Evolutionary conservation across 2,113 vertebrate species (phyloP).

Genomic region (Ammodytes marinus): DNA sequence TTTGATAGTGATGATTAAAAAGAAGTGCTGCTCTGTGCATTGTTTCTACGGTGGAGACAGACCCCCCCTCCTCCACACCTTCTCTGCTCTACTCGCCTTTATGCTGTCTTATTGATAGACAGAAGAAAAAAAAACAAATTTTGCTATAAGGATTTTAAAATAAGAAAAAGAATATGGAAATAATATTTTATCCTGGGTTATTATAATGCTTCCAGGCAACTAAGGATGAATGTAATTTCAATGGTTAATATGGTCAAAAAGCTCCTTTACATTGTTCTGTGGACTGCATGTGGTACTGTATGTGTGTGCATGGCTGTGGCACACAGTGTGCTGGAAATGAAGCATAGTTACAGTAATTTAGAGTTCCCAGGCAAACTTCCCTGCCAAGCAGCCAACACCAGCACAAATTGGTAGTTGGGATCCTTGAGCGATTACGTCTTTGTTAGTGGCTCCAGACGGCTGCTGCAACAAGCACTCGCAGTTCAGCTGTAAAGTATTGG

Average conservation of each 20-base stretch:
- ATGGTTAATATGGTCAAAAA: background rate
- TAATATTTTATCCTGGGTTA: background rate
- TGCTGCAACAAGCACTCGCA: slow-evolving; percentile 50
- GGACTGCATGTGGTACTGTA: background rate
- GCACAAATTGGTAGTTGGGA: slow-evolving; percentile 74
- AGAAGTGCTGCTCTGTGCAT: slow-evolving; percentile 66
- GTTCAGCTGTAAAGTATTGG: slow-evolving; percentile 66
- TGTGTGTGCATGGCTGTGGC: background rate
- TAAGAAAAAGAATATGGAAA: slow-evolving; percentile 43
- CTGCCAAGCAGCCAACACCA: slow-evolving; percentile 52
- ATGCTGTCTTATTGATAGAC: slow-evolving; percentile 65
- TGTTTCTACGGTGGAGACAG: slow-evolving; percentile 65
- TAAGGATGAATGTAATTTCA: slow-evolving; percentile 11
- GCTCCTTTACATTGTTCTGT: background rate
- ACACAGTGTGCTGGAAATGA: slow-evolving; percentile 37
- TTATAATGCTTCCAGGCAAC: background rate
- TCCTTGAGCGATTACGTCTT: slow-evolving; percentile 77
- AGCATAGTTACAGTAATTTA: slow-evolving; percentile 60
- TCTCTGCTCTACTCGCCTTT: slow-evolving; percentile 38
- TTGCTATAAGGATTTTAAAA: slow-evolving; percentile 52
- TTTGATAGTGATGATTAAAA: slow-evolving; percentile 86
- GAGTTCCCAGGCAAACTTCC: slow-evolving; percentile 61
- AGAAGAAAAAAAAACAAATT: slow-evolving; percentile 58
- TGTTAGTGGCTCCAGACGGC: slow-evolving; percentile 72
- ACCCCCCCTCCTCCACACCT: slow-evolving; percentile 27